These are phyloP conservation scores for Iselma pallidipennis DNA, from an alignment of 2,888 invertebrate genomes.

Conservation along the genomic window DNA sequence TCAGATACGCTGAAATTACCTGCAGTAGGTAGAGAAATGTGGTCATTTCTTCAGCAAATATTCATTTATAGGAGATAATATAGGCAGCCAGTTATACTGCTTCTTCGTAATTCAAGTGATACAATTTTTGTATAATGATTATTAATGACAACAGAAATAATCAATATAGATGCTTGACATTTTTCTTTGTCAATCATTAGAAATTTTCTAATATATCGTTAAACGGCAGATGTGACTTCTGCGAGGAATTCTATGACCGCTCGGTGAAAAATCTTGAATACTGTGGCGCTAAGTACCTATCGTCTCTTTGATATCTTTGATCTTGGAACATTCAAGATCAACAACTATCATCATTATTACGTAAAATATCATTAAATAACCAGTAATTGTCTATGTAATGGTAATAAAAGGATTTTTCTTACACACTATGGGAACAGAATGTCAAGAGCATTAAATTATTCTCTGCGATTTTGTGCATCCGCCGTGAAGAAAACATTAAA, in stretches of 20 bases:
- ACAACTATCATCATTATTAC: constrained; percentile 4
- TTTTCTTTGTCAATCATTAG: too few relatives aligned
- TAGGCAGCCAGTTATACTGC: constrained; percentile 7
- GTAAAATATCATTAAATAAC: constrained; percentile 7
- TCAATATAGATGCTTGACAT: too few relatives aligned
- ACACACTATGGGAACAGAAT: constrained; percentile 2
- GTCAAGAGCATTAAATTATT: not conserved
- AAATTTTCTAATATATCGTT: too few relatives aligned
- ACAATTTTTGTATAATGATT: too few relatives aligned
- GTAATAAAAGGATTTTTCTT: constrained; percentile 3
- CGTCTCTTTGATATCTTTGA: not conserved
- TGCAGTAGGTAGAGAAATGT: too few relatives aligned
- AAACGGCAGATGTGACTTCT: not conserved
- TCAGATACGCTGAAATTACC: too few relatives aligned
- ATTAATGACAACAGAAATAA: too few relatives aligned
- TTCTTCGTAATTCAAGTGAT: too few relatives aligned
- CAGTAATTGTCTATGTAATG: not conserved
- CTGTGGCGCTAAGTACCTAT: not conserved
- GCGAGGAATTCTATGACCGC: constrained; percentile 1
- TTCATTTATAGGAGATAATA: not conserved
- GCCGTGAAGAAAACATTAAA: constrained; percentile 3
- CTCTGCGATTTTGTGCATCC: constrained; percentile 7
- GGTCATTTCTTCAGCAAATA: too few relatives aligned
- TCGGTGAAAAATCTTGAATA: not conserved
- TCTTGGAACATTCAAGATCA: constrained; percentile 7